A percentile compares a stretch with the other conserved stretches of the same genome.
phyloP scores from a whole-genome alignment of 2,113 vertebrate species.

The Syngnathoides biaculeatus region DNA sequence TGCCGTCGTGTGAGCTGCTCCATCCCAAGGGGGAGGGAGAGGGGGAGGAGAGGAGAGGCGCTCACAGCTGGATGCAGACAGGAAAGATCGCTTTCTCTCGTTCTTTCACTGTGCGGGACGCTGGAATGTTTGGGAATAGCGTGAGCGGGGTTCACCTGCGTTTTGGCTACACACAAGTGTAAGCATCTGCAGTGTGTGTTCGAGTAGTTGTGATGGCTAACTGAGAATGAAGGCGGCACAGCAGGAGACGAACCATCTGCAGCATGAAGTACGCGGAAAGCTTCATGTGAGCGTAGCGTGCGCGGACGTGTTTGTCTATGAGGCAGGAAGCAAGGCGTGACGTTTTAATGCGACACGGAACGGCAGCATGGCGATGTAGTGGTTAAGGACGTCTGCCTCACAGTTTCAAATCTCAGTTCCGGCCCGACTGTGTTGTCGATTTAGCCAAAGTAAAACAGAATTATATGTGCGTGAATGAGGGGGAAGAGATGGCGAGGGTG shows the following conservation, averaged over 20 bases:
- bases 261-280: conserved; percentile 35
- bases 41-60: conserved; percentile 46
- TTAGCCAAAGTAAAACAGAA: no score
- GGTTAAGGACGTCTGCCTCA: no score
- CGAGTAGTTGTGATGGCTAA: conserved; percentile 25
- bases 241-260: conserved; percentile 53
- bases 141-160: conserved; percentile 60
- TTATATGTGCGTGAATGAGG: no score
- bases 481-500: no score
- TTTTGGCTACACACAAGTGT: conserved; percentile 58
- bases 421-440: no score
- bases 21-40: conserved; percentile 64
- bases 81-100: conserved; percentile 43
- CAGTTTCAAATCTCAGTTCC: no score
- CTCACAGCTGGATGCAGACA: conserved; percentile 55
- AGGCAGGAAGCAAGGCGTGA: background rate
- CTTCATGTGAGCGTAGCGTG: conserved; percentile 6
- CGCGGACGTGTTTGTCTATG: conserved; percentile 1
- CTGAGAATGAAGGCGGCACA: conserved; percentile 22
- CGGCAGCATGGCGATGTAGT: no score
- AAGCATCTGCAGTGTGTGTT: conserved; percentile 38
- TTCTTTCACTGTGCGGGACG: conserved; percentile 50
- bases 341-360: background rate
- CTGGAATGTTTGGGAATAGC: conserved; percentile 64
- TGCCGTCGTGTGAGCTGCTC: conserved; percentile 69